Conservation (phyloP, 2,113 vertebrate genomes). For the Ptilonorhynchus violaceus region DNA sequence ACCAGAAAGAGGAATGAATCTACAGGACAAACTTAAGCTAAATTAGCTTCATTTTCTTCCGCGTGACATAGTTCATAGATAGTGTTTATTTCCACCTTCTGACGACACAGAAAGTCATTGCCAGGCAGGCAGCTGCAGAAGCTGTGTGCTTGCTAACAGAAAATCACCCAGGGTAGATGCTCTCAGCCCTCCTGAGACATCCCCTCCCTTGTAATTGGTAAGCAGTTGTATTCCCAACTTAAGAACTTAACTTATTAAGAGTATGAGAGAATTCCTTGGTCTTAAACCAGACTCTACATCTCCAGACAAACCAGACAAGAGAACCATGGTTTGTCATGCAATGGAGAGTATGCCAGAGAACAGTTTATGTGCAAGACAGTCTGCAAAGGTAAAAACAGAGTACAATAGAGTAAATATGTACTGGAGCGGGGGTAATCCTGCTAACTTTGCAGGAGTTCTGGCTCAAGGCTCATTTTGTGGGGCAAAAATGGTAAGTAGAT, state of each 20-base stretch:
- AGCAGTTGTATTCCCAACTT: neutral
- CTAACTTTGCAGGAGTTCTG: neutral
- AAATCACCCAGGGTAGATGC: neutral
- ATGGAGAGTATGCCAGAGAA: neutral
- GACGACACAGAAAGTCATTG: neutral
- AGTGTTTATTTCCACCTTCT: neutral
- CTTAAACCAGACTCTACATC: neutral
- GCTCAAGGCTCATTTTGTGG: neutral
- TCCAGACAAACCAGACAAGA: neutral
- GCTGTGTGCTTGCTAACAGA: neutral
- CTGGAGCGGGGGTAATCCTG: neutral
- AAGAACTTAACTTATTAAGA: too few species aligned
- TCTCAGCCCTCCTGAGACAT: neutral
- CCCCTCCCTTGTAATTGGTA: neutral
- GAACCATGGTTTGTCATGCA: neutral
- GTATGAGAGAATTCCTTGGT: neutral
- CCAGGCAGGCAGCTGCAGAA: neutral
- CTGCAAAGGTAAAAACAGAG: neutral
- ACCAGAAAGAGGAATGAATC: neutral
- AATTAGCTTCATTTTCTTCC: neutral
- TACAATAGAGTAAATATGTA: neutral
- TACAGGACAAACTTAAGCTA: neutral
- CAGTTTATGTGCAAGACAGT: accelerated
- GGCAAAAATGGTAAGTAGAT: neutral
- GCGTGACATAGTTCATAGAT: neutral